These are phyloP conservation scores for Origma solitaria DNA, from an alignment of 2,113 vertebrate genomes.

Conservation along the genomic window DNA sequence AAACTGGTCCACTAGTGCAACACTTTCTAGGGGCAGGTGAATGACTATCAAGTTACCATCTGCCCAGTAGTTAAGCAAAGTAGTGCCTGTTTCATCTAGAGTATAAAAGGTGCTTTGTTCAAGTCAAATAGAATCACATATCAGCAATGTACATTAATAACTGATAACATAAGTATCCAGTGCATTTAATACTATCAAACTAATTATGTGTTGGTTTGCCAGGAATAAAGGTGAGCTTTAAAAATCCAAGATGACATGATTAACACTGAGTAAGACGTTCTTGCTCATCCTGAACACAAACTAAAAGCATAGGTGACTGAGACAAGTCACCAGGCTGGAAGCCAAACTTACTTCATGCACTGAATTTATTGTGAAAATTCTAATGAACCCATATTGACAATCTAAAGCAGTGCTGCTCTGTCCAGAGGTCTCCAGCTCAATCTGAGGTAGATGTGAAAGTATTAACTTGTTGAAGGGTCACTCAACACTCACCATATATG, in stretches of 20 bases:
- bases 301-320: conserved; percentile 37
- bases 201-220: conserved; percentile 48
- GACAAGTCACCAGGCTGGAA: conserved; percentile 23
- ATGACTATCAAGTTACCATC: neutral
- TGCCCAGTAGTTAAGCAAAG: neutral
- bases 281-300: neutral
- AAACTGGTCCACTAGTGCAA: neutral
- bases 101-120: conserved; percentile 10
- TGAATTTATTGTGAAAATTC: conserved; percentile 26
- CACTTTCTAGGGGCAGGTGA: neutral
- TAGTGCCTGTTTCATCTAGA: neutral
- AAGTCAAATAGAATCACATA: neutral
- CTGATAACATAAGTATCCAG: conserved; percentile 52
- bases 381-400: neutral
- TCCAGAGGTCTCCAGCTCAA: neutral
- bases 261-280: conserved; percentile 12
- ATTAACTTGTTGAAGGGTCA: neutral
- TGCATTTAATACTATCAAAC: conserved; percentile 4
- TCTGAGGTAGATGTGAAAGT: neutral
- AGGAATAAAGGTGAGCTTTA: conserved; percentile 45
- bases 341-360: neutral
- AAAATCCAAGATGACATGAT: conserved; percentile 39
- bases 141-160: conserved; percentile 23
- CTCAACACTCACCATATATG: neutral
- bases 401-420: neutral